Percentiles rank a stretch among this genome's conserved stretches.
Evolutionary conservation across 2,113 vertebrate species (phyloP).

Genomic region (Clarias batrachus): DNA sequence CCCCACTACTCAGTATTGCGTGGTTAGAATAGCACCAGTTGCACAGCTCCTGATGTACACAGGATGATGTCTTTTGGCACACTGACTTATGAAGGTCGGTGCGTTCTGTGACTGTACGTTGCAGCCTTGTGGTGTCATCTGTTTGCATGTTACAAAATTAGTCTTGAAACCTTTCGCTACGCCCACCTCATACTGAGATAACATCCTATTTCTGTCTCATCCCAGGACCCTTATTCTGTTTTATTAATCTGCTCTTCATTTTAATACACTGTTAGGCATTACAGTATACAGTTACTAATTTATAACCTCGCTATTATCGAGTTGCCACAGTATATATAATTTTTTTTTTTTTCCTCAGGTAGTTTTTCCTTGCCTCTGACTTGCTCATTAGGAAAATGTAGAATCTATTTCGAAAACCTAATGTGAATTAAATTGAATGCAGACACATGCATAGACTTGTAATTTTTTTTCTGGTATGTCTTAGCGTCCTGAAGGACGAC

Average conservation of each 20-base stretch:
- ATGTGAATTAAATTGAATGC: neutral
- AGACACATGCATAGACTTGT: neutral
- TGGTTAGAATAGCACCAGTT: too few species aligned
- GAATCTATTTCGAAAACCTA: neutral
- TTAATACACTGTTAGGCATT: neutral
- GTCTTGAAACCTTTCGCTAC: too few species aligned
- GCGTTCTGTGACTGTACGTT: too few species aligned
- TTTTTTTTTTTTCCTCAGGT: neutral
- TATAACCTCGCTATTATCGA: neutral
- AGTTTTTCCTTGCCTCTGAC: neutral
- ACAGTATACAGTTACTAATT: neutral
- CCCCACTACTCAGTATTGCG: neutral
- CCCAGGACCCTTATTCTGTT: neutral
- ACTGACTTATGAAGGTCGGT: too few species aligned
- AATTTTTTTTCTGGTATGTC: neutral
- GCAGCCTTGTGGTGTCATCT: too few species aligned
- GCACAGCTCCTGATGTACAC: too few species aligned
- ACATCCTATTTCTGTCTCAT: neutral
- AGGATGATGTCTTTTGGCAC: too few species aligned
- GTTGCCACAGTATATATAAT: neutral
- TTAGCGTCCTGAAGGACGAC: constrained; percentile 84
- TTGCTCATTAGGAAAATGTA: neutral
- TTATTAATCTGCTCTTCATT: neutral
- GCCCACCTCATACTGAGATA: neutral
- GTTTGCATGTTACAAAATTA: too few species aligned